A percentile compares a stretch with the other conserved stretches of the same genome.
Conservation (phyloP, 37 sponge, comb jelly and placozoan species). For the Corticium candelabrum region DNA sequence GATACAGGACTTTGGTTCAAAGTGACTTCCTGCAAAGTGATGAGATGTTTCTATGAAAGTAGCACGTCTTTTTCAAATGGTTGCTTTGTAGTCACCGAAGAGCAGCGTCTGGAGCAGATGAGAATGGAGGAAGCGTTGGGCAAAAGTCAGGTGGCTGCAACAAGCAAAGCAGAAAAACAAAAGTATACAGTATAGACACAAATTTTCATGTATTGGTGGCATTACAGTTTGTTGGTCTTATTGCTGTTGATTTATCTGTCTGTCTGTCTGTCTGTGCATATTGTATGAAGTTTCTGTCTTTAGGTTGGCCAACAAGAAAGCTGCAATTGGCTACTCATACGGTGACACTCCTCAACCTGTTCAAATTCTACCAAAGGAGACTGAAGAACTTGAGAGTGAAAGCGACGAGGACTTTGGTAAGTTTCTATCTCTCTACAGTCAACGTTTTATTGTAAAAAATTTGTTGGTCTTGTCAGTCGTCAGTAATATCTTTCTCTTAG, state of each 20-base stretch:
- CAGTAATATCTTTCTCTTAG: too few species aligned
- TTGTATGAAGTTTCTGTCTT: not conserved
- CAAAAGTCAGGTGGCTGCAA: not conserved
- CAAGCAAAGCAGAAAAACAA: conserved; percentile 9
- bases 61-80: not conserved
- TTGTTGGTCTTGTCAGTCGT: too few species aligned
- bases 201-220: not conserved
- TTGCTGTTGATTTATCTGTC: not conserved
- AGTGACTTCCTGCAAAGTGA: conserved; percentile 51
- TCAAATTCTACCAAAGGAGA: too few species aligned
- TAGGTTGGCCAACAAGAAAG: conserved; percentile 28
- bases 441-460: too few species aligned
- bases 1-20: conserved; percentile 56
- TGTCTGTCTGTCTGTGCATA: not conserved
- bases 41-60: not conserved
- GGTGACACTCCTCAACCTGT: not conserved
- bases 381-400: not conserved
- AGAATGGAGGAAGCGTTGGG: conserved; percentile 58
- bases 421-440: too few species aligned
- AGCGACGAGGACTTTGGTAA: too few species aligned
- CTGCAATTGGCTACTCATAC: conserved; percentile 61
- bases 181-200: too few species aligned
- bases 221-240: not conserved
- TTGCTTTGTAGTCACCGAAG: conserved; percentile 31
- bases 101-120: conserved; percentile 41